phyloP scores from a whole-genome alignment of 2,113 vertebrate genomes.

The Mormyrus iriodes region DNA sequence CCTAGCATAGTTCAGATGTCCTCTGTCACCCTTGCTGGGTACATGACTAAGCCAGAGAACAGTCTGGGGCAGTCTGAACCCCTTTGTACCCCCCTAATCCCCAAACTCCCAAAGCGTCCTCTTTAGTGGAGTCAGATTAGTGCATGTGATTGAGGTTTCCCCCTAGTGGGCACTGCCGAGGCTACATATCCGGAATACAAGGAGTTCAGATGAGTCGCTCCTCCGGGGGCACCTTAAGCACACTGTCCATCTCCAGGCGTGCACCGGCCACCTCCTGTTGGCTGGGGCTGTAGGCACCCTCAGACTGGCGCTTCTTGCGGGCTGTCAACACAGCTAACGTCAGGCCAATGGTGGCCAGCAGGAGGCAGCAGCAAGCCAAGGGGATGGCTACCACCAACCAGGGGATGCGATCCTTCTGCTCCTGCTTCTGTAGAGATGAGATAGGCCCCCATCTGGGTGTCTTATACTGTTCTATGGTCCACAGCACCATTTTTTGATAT shows the following conservation, averaged over 20 bases:
- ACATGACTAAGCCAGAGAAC: not conserved
- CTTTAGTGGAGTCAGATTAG: not conserved
- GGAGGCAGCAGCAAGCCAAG: conserved; percentile 72
- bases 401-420: conserved; percentile 57
- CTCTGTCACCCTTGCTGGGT: not conserved
- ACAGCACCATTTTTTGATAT: not conserved
- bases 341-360: conserved; percentile 69
- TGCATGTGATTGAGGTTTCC: too few relatives aligned
- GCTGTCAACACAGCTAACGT: conserved; percentile 80
- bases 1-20: not conserved
- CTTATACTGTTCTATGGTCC: not conserved
- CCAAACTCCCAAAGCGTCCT: not conserved
- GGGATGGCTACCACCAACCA: conserved; percentile 78
- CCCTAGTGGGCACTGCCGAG: not conserved
- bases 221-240: conserved; percentile 89
- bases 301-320: conserved; percentile 83
- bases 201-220: conserved; percentile 76
- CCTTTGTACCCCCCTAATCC: not conserved
- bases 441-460: not conserved
- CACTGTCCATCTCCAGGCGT: conserved; percentile 92
- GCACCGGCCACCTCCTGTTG: conserved; percentile 89
- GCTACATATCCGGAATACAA: not conserved
- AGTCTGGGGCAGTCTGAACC: not conserved
- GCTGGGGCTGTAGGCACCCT: conserved; percentile 90
- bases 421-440: conserved; percentile 65